Evolutionary conservation across 1,140 invertebrate species (phyloP), one percentile per base, ranked within the genome.

Genomic region (Eupeodes corollae): DNA sequence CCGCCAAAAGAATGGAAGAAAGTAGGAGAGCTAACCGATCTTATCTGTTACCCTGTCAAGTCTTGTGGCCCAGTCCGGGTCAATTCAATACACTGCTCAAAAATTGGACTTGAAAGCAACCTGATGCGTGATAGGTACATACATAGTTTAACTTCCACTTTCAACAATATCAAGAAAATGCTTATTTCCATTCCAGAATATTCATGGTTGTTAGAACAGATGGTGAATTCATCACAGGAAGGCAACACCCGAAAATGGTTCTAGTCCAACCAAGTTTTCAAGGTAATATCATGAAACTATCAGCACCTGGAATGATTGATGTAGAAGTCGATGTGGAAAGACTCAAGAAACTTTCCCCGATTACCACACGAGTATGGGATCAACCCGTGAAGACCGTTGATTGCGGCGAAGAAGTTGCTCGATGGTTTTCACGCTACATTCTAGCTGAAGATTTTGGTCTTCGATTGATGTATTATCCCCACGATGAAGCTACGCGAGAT

Each of bases 341-440:
- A 13, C 44, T 73, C 19, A 46, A 57, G 0, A 65, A 59, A 8
- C 65, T 68, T 46, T n/a, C 21, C 15, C 50, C 53, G 46, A 71
- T 70, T 21, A 63, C 68, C 71, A 14, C 48, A 69, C 46, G 59
- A 74, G 63, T 78, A n/a, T 78, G 74, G 74, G 73, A 70, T 32
- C 64, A 70, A 49, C 46, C 67, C 0, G 61, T 79, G 5, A 56
- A 71, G 14, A 71, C 69, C 47, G 52, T 58, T 48, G 56, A 68
- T 49, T 81, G 79, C 46, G 79, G 80, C n/a, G 73, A 77, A 42
- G 78, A 78, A 49, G 69, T 70, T 18, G 76, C 79, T 5, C 62
- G 62, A 10, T 82, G 79, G 79, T 59, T 80, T 43, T 80, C 79
- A 0, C 63, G 74, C 35, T 78, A 71, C 49, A 66, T 82, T 44